Percentiles rank a stretch among this genome's conserved stretches.
These are phyloP conservation scores for Cryptotis parvus DNA, from an alignment of 2,113 vertebrate genomes.

Conservation along the genomic window DNA sequence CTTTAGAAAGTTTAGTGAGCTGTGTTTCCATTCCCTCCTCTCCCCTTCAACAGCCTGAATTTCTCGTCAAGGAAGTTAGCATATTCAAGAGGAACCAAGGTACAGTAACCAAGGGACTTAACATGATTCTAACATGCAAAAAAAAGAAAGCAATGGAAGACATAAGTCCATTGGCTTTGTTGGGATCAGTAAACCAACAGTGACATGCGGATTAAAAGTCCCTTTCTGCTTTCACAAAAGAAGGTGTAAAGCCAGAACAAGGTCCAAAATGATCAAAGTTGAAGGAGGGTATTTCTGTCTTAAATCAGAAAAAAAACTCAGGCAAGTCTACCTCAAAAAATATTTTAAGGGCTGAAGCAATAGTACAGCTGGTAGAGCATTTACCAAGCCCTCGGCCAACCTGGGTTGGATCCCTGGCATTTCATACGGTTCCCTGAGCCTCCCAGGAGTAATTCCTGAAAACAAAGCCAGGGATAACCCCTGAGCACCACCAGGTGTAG, in stretches of 20 bases:
- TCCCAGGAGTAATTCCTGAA: too few species aligned
- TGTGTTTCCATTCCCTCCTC: background rate
- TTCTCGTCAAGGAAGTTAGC: constrained; percentile 31
- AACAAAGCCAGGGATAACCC: too few species aligned
- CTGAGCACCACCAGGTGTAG: too few species aligned
- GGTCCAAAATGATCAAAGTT: background rate
- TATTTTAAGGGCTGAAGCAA: too few species aligned
- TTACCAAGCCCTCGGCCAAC: too few species aligned
- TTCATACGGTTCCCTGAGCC: too few species aligned
- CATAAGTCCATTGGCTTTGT: background rate
- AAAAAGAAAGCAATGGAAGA: background rate
- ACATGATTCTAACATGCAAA: background rate
- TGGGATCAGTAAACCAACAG: constrained; percentile 5
- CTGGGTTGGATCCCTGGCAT: too few species aligned
- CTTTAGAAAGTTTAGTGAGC: constrained; percentile 14
- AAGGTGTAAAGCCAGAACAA: background rate
- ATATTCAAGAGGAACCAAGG: constrained; percentile 9
- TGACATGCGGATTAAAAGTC: background rate
- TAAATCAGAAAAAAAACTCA: background rate
- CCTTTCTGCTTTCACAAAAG: background rate
- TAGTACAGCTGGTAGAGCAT: too few species aligned
- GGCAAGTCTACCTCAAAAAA: background rate
- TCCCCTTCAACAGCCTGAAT: constrained; percentile 26
- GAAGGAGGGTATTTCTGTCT: background rate
- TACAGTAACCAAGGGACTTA: background rate